Evolutionary conservation across 2,888 invertebrate genomes (phyloP).

Genomic region (Volucella zonaria): DNA sequence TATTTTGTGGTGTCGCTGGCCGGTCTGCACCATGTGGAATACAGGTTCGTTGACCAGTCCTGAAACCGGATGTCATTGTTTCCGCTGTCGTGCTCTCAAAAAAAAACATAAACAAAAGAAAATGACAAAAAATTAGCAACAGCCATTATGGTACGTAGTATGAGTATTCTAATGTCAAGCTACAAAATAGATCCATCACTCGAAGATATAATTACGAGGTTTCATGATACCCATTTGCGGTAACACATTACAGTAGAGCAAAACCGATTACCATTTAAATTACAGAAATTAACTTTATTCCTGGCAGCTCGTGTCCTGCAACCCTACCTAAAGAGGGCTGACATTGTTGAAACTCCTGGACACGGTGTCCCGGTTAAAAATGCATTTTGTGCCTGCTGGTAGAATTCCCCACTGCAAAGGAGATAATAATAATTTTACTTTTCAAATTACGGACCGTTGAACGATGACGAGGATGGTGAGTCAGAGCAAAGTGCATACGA

Average conservation of each 20-base stretch:
- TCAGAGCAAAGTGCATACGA: too few relatives aligned
- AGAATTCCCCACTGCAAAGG: too few relatives aligned
- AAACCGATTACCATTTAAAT: constrained; percentile 63
- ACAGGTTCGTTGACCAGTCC: constrained; percentile 55
- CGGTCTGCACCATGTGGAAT: constrained; percentile 8
- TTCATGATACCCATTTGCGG: constrained; percentile 65
- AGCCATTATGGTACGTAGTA: not conserved
- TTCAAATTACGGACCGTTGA: too few relatives aligned
- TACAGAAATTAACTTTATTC: constrained; percentile 53
- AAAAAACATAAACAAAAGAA: not conserved
- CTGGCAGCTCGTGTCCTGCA: not conserved
- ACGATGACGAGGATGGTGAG: too few relatives aligned
- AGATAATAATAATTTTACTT: too few relatives aligned
- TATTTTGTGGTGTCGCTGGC: too few relatives aligned
- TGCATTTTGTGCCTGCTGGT: too few relatives aligned
- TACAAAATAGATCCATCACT: constrained; percentile 9
- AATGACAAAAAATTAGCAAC: not conserved
- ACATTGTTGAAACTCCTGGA: too few relatives aligned
- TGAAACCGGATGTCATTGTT: constrained; percentile 42
- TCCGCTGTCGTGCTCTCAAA: not conserved
- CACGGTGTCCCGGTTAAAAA: too few relatives aligned
- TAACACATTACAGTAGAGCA: constrained; percentile 53
- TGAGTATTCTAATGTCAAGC: not conserved
- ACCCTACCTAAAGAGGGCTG: too few relatives aligned
- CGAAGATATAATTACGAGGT: constrained; percentile 48